A percentile compares a stretch with the other conserved stretches of the same genome.
Evolutionary conservation across 2,797 vertebrate genomes (phyloP).

Genomic region (Lepilemur ruficaudatus): DNA sequence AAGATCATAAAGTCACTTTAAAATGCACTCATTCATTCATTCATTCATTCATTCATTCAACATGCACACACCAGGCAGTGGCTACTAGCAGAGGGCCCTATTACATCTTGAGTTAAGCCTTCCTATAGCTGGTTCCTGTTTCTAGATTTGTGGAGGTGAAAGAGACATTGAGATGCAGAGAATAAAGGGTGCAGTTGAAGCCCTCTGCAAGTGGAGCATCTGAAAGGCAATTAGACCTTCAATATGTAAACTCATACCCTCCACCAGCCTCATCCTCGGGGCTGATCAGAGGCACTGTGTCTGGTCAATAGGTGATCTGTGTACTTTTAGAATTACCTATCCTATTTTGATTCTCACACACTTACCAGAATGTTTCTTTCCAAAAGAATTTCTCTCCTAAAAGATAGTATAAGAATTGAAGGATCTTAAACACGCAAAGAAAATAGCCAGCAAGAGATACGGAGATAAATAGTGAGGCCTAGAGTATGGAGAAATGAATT

Average conservation of each 20-base stretch:
- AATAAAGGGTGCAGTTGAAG: neutral
- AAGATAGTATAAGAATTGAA: neutral
- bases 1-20: neutral
- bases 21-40: neutral
- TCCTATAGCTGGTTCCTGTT: neutral
- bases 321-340: neutral
- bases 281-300: neutral
- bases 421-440: neutral
- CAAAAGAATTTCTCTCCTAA: neutral
- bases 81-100: neutral
- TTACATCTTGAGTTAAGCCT: neutral
- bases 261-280: neutral
- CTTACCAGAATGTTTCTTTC: neutral
- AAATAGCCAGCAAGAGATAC: neutral
- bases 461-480: neutral
- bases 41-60: neutral
- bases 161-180: neutral
- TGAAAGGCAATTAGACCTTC: neutral
- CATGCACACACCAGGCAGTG: neutral
- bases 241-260: neutral
- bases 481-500: neutral
- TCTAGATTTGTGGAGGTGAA: neutral
- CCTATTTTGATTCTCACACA: neutral
- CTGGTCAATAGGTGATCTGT: neutral
- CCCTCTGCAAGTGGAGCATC: neutral